Conservation (phyloP, 2,888 invertebrate genomes). For the Entomobrya multifasciata region DNA sequence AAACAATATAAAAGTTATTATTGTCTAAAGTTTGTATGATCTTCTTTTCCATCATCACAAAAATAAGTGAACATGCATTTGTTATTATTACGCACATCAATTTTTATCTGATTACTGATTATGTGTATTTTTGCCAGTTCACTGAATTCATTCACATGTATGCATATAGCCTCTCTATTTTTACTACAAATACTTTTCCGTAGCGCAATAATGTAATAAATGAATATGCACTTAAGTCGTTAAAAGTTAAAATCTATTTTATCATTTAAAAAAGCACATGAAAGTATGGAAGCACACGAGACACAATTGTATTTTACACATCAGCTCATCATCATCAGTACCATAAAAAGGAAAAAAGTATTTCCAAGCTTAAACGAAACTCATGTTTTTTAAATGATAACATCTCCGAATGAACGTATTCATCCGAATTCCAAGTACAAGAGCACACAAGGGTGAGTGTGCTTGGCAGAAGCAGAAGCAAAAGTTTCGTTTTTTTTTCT, state of each 20-base stretch:
- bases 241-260: slow-evolving; percentile 39
- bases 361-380: slow-evolving; percentile 43
- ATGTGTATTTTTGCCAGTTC: too few species aligned
- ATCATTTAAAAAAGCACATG: too few species aligned
- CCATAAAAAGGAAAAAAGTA: too few species aligned
- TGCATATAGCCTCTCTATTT: too few species aligned
- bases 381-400: slow-evolving; percentile 66
- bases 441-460: not conserved
- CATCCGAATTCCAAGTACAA: too few species aligned
- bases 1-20: slow-evolving; percentile 57
- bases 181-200: too few species aligned
- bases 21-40: not conserved
- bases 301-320: too few species aligned
- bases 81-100: slow-evolving; percentile 30
- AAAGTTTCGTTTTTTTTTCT: not conserved
- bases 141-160: slow-evolving; percentile 49
- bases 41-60: slow-evolving; percentile 2
- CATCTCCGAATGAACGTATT: slow-evolving; percentile 20
- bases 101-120: slow-evolving; percentile 40
- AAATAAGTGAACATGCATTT: slow-evolving; percentile 18
- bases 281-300: too few species aligned
- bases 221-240: slow-evolving; percentile 38
- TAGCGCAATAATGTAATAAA: slow-evolving; percentile 31
- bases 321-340: too few species aligned
- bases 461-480: not conserved